Evolutionary conservation across 2,113 vertebrate species (phyloP).

Genomic region (Prietella phreatophila): DNA sequence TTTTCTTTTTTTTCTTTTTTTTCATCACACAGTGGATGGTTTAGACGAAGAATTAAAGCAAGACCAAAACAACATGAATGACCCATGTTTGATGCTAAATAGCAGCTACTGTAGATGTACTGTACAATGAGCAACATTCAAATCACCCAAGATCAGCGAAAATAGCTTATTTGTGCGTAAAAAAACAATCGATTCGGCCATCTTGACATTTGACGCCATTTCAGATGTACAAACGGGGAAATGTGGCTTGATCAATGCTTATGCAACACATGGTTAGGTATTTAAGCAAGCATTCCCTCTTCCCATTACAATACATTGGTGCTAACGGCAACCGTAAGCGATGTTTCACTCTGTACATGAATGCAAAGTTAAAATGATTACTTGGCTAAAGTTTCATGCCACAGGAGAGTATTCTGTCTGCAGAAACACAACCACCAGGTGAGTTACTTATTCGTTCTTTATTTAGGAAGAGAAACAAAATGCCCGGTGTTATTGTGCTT

Average conservation of each 20-base stretch:
- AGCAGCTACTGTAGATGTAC: not conserved
- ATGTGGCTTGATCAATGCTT: not conserved
- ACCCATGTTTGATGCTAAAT: not conserved
- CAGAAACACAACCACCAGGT: constrained; percentile 52
- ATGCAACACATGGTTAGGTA: not conserved
- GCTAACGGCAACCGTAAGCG: not conserved
- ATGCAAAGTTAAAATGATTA: not conserved
- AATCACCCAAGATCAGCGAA: not conserved
- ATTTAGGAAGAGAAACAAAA: constrained; percentile 80
- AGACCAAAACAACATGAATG: not conserved
- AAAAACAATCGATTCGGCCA: not conserved
- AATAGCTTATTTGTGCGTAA: not conserved
- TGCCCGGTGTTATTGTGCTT: constrained; percentile 80
- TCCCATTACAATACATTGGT: not conserved
- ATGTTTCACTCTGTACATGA: not conserved
- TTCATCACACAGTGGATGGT: not conserved
- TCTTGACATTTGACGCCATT: not conserved
- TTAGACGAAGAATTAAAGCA: not conserved
- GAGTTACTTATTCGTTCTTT: constrained; percentile 67
- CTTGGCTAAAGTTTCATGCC: not conserved
- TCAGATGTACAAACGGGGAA: not conserved
- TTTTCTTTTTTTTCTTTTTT: not conserved
- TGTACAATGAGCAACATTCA: not conserved
- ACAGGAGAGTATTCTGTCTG: not conserved
- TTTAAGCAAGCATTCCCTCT: not conserved